Evolutionary conservation across 2,113 vertebrate genomes (phyloP).

Genomic region (Crotalus tigris): DNA sequence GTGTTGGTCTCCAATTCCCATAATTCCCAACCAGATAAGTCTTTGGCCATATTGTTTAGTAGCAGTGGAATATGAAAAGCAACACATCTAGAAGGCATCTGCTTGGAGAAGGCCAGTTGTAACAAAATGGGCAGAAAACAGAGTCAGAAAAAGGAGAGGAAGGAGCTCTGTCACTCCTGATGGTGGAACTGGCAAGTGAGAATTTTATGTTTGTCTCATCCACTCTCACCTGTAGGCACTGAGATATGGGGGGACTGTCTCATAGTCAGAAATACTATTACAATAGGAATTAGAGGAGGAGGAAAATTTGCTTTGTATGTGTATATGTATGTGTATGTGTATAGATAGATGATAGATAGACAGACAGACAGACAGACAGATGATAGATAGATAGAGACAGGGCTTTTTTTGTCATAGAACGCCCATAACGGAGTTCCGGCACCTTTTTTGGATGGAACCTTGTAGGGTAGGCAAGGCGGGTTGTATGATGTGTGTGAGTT

Average conservation of each 20-base stretch:
- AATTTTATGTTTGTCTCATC: background rate
- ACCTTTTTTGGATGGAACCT: no score
- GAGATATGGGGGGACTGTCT: background rate
- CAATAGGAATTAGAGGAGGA: background rate
- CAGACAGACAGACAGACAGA: no score
- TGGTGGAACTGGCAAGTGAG: background rate
- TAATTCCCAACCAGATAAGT: background rate
- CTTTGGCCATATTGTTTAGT: background rate
- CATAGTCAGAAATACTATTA: background rate
- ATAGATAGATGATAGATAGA: no score
- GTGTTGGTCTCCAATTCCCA: background rate
- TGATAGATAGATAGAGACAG: no score
- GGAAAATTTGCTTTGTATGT: background rate
- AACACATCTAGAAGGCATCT: background rate
- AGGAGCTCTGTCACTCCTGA: background rate
- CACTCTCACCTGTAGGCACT: background rate
- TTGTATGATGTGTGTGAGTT: no score
- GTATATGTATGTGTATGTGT: background rate
- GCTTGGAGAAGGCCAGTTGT: background rate
- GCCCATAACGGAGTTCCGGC: no score
- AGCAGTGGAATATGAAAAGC: background rate
- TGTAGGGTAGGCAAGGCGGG: no score
- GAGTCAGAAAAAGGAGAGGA: background rate
- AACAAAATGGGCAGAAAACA: background rate
- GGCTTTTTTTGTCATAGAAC: no score